Base-by-base conservation (phyloP, 1,140 invertebrate species). In the Ips typographus region DNA sequence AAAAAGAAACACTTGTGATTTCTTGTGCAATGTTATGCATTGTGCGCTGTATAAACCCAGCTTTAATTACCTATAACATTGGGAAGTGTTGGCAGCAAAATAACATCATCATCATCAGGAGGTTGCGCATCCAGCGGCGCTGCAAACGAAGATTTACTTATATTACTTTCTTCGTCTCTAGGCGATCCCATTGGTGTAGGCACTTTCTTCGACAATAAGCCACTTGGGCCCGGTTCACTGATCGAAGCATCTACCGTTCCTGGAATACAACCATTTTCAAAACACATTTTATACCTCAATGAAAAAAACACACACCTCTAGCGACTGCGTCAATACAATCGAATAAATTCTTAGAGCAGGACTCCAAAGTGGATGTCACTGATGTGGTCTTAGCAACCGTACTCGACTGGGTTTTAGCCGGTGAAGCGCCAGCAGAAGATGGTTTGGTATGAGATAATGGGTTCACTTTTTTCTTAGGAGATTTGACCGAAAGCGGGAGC, bases 401-500 rank as follows among this genome's bases (percentile, higher is more conserved):
- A 44, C 6, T 49, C 8, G 43, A 61, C 68, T 43, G 4, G 42
- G 39, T 43, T n/a, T 49, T 55, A 40, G 47, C 40, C 37, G 58
- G 39, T 40, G 22, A 22, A 22, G 22, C 22, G 22, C 22, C 22
- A 22, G 22, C 22, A 22, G 22, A 22, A 22, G 22, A 22, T 22
- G 22, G 22, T 22, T 22, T 22, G 22, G 58, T 40, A 3, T 3
- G 4, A 44, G 58, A 42, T 43, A 3, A 7, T 40, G 39, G 43
- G 41, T 7, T 62, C 2, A n/a, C 5, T 6, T 1, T 0, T 52
- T 68, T 22, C 58, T 59, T 75, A 74, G 78, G 2, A 60, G 70
- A 75, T 81, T 81, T 37, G 68, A 67, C 3, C 76, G 37, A 55
- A 22, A 0, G 22, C 22, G 71, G 65, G 70, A 71, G 77, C 78